Conservation (phyloP, 2,113 vertebrate genomes). For the Percina caprodes region DNA sequence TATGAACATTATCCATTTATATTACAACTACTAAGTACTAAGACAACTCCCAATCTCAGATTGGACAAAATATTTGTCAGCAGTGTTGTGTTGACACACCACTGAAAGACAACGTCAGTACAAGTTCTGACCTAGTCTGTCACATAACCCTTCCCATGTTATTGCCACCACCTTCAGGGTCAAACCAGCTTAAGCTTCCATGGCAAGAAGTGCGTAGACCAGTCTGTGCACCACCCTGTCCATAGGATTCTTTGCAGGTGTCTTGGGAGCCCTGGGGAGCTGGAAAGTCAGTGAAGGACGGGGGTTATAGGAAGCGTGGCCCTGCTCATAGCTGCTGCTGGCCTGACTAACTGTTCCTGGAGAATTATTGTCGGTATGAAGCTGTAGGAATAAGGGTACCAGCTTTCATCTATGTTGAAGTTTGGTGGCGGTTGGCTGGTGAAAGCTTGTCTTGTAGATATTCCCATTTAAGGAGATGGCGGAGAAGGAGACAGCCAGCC, state of each 20-base stretch:
- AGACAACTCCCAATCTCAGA: too few species aligned
- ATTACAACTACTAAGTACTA: too few species aligned
- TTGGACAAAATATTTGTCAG: too few species aligned
- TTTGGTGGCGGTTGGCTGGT: not conserved
- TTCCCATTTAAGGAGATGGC: not conserved
- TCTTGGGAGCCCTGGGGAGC: not conserved
- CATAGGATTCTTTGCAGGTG: not conserved
- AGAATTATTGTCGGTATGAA: constrained; percentile 42
- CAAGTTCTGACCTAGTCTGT: too few species aligned
- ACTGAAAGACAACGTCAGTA: too few species aligned
- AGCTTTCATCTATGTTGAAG: accelerated
- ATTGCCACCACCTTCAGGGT: too few species aligned
- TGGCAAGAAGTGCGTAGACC: too few species aligned
- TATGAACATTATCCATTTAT: too few species aligned
- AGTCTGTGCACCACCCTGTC: not conserved
- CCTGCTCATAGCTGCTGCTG: too few species aligned
- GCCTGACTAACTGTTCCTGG: constrained; percentile 41
- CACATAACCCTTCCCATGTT: too few species aligned
- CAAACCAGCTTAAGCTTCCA: not conserved
- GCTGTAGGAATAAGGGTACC: constrained; percentile 4
- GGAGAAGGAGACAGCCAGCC: not conserved
- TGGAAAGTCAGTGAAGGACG: accelerated
- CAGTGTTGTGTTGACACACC: too few species aligned
- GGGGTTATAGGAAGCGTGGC: not conserved
- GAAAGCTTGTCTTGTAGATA: not conserved